Evolutionary conservation across 2,888 invertebrate species (phyloP), one percentile per base, ranked within the genome.

Genomic region (Heterodera filipjevi): DNA sequence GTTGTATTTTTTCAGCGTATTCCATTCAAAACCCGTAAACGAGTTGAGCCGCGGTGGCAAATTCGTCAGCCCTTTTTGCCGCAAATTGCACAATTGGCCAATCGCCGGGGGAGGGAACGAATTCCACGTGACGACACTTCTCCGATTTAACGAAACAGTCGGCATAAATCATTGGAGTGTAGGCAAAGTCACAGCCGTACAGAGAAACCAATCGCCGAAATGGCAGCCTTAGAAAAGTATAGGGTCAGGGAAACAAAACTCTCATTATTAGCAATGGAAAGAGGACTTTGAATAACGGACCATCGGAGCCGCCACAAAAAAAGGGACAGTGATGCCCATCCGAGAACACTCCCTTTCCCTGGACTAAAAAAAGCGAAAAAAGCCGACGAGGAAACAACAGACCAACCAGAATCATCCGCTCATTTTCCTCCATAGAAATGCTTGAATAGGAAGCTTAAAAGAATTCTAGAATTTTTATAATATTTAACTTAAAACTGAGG

Each of bases 111-210:
- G 90, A 90, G 5, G 90, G 89, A 19, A 75, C 75, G 78, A 91
- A 90, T 77, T 91, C 91, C 83, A 85, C 89, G 79, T 89, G 89
- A 81, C 98, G 92, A 22, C 96, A 96, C 90, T 94, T 94, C 77
- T 92, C 91, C 82, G 96, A 96, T 87, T 93, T 93, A 77, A 94
- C 93, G 90, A 97, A 97, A 1, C 95, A 95, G 90, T 83, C 95
- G 0, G 97, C 94, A 82, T 98, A 92, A 85, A 98, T 95, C 98
- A 99, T 98, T 0, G 98, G 97, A 0, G 96, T 95, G 89, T 94
- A 98, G 85, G 94, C 93, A 79, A 98, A 90, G 89, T 97, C 95
- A 82, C 95, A 95, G 71, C 93, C 93, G 90, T 95, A 95, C 81
- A 93, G 92, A 80, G 93, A 91, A 1, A 95, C 92, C 32, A 95